Evolutionary conservation across 1,140 invertebrate genomes (phyloP).

Genomic region (Globodera ellingtonae): DNA sequence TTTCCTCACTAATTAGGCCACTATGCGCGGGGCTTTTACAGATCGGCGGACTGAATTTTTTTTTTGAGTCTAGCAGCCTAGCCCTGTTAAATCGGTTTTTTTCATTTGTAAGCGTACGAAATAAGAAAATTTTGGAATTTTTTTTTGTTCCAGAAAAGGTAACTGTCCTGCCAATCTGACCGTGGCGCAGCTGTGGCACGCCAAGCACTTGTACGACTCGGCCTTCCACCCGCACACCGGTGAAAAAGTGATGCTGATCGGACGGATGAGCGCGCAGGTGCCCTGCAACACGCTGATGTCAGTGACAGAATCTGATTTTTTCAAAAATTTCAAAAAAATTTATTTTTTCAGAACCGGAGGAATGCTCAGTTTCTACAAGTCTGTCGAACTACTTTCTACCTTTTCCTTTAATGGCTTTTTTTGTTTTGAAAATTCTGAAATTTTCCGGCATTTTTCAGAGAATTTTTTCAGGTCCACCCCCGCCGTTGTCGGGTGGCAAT

Average conservation of each 20-base stretch:
- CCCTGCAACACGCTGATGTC: slow-evolving; percentile 80
- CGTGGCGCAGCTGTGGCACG: slow-evolving; percentile 80
- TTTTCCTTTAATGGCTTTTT: no score
- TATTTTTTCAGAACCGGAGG: slow-evolving; percentile 81
- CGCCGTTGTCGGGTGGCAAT: slow-evolving; percentile 87
- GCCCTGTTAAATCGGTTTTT: no score
- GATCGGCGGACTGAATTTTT: no score
- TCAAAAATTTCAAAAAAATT: no score
- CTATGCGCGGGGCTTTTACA: no score
- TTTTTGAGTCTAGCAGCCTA: no score
- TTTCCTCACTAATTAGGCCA: no score
- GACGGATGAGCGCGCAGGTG: slow-evolving; percentile 94
- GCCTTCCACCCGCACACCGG: slow-evolving; percentile 88
- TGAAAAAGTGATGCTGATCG: no score
- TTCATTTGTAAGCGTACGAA: no score
- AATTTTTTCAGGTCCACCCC: slow-evolving; percentile 74
- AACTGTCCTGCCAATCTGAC: slow-evolving; percentile 74
- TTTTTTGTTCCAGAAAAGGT: slow-evolving; percentile 71
- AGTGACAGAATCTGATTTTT: no score
- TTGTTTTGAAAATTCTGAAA: no score
- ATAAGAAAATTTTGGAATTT: slow-evolving; percentile 41
- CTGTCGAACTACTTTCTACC: slow-evolving; percentile 65
- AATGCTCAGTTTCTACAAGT: slow-evolving; percentile 92
- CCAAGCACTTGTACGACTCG: slow-evolving; percentile 93
- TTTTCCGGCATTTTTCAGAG: no score